Evolutionary conservation across 2,888 invertebrate genomes (phyloP).

Genomic region (Andricus quercusramuli): DNA sequence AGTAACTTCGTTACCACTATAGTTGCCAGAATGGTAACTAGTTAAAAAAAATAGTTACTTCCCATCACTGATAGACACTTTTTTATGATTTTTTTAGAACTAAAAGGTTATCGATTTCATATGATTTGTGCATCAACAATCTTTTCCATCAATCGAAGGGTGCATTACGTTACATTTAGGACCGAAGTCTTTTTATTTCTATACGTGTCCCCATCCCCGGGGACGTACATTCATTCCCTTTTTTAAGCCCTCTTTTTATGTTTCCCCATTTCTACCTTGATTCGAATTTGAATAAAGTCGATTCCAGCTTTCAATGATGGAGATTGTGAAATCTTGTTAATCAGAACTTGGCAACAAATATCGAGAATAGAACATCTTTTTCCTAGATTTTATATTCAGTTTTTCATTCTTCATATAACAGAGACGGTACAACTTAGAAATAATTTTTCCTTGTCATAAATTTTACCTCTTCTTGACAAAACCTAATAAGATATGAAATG

Average conservation of each 20-base stretch:
- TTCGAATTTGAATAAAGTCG: slow-evolving; percentile 14
- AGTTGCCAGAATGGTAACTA: too few species aligned
- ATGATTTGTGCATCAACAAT: slow-evolving; percentile 19
- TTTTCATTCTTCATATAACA: neutral
- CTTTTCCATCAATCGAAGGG: slow-evolving; percentile 49
- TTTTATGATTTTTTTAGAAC: neutral
- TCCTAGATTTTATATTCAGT: neutral
- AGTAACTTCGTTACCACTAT: too few species aligned
- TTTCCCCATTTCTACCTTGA: neutral
- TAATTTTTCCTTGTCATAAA: neutral
- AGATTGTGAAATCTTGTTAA: slow-evolving; percentile 14
- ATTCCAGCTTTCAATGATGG: neutral
- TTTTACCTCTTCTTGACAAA: neutral
- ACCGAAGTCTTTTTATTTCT: slow-evolving; percentile 40
- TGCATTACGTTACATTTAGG: slow-evolving; percentile 58
- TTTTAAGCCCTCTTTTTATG: slow-evolving; percentile 7
- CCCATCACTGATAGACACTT: too few species aligned
- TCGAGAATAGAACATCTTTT: neutral
- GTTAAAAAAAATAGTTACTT: too few species aligned
- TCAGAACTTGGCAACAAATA: neutral
- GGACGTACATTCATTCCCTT: slow-evolving; percentile 8
- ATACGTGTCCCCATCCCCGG: slow-evolving; percentile 4
- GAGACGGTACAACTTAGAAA: neutral
- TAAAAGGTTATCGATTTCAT: neutral
- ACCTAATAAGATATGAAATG: neutral